Base-by-base conservation (phyloP, 2,888 invertebrate genomes). In the Chelonus formosanus region DNA sequence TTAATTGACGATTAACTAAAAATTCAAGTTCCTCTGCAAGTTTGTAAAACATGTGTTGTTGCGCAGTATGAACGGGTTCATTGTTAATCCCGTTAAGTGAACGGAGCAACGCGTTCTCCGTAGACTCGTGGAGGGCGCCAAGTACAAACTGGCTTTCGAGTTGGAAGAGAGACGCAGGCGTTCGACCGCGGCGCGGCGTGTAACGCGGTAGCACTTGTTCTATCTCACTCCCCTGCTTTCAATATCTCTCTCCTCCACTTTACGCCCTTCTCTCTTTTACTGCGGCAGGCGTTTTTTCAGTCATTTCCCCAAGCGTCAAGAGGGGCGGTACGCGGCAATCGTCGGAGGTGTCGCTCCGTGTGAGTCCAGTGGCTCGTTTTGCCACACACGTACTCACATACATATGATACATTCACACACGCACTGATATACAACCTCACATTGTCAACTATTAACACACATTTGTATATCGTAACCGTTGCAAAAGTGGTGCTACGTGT, bases 121-220 rank as follows among this genome's bases (percentile, higher is more conserved):
- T 58, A 54, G 54, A 65, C 65, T 65, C 65, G 65, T 65, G 60
- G 34, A 68, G 70, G 68, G 70, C 75, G 78, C 77, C 78, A 77
- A 79, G 77, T 79, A 79, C 74, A 74, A 80, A 80, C 81, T 80
- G 80, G 74, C 78, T 76, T 73, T 75, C 35, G 58, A 61, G 50
- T 66, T 61, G 56, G 57, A 57, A 65, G 54, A 60, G 65, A 63
- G 60, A 62, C 64, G 74, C 71, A 73, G 74, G 76, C 74, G 74
- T 74, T 75, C 73, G 83, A 80, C 81, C 84, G 80, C 80, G 78
- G 78, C 80, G 81, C 79, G 80, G 76, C 71, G 76, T 76, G 75
- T 75, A 76, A 77, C 74, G 75, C 75, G 76, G 74, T 78, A 75
- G 76, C 78, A 74, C 74, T 77, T 71, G 72, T 72, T 74, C 73